Evolutionary conservation across 1,140 invertebrate species (phyloP), one percentile per base, ranked within the genome.

Genomic region (Pseudomyrmex pallidus): DNA sequence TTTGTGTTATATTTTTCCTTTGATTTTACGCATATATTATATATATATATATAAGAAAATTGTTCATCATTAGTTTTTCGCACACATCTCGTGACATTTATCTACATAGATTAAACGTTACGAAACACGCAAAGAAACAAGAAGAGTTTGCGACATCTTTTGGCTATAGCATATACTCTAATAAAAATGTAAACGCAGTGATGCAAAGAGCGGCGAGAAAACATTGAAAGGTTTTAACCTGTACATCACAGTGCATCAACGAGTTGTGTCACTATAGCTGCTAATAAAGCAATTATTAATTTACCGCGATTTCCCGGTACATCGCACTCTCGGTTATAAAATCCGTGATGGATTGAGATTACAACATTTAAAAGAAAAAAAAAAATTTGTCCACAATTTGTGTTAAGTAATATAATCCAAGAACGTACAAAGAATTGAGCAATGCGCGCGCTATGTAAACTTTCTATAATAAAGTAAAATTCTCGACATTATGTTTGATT

Each of bases 21-120:
- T 35, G 5, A 35, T 35, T 35, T 0, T 35, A 35, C 73, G 46
- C 46, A 35, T 8, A 44, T 35, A 20, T 35, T 25, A 46, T 48
- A 25, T 13, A 22, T n/a, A n/a, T n/a, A n/a, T n/a, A 20, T n/a
- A 82, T 10, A 56, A 22, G 64, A 85, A 56, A 72, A 80, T 70
- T 82, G 68, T 72, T 72, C 57, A 72, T 72, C 57, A 72, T 72
- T 68, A 52, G 61, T 82, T 70, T 48, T 22, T 70, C 63, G 52
- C 74, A 77, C 62, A 84, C 56, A 8, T 15, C 57, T 48, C 78
- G 67, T 82, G 83, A 82, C 76, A 85, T 85, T 85, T 82, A 72
- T 82, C 52, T 66, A 57, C 57, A 67, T 50, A 35, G 70, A 82
- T 85, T 73, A 66, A 13, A 63, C 64, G 48, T 78, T 80, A 22